Evolutionary conservation across 2,888 invertebrate species (phyloP).

Genomic region (Morpho achilles): DNA sequence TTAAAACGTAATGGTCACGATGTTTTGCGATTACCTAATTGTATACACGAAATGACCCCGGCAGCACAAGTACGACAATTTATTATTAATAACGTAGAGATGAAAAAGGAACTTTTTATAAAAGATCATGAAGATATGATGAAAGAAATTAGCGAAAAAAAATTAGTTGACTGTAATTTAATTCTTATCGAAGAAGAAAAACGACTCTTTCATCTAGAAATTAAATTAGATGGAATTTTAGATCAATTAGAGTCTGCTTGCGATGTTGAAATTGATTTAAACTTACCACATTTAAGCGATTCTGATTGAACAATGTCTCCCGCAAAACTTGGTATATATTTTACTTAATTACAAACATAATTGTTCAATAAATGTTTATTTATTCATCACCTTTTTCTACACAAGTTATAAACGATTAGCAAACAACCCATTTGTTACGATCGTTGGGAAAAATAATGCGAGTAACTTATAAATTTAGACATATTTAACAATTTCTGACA

Average conservation of each 20-base stretch:
- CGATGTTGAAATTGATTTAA: conserved; percentile 4
- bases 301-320: not conserved
- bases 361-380: no score
- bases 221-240: conserved; percentile 8
- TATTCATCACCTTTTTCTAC: no score
- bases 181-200: conserved; percentile 12
- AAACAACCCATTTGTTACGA: no score
- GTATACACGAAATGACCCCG: conserved; percentile 17
- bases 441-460: no score
- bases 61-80: conserved; percentile 6
- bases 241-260: conserved; percentile 5
- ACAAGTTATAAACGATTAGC: no score
- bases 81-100: not conserved
- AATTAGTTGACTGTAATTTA: conserved; percentile 2
- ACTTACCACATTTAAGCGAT: conserved; percentile 12
- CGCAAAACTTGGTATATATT: no score
- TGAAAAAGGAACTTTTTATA: not conserved
- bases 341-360: no score
- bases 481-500: conserved; percentile 1
- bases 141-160: not conserved
- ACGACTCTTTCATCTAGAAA: conserved; percentile 10
- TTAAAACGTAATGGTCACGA: conserved; percentile 15
- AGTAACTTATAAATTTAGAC: no score
- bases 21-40: conserved; percentile 18
- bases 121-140: not conserved